Conservation (phyloP, 2,797 vertebrate species). For the Streptopelia turtur region DNA sequence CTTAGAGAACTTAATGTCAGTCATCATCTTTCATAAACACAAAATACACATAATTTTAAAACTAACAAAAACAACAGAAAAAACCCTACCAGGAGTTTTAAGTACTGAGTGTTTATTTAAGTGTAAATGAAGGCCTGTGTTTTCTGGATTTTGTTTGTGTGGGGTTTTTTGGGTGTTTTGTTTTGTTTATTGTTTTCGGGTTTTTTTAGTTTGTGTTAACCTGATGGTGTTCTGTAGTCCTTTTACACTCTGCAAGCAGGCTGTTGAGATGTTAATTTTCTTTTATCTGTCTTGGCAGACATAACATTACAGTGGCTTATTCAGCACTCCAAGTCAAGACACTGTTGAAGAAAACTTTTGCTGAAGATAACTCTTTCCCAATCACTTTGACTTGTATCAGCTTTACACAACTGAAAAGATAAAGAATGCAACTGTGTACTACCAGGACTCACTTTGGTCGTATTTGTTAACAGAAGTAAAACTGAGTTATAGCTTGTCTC, state of each 20-base stretch:
- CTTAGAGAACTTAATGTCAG: neutral
- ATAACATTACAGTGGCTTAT: slow-evolving; percentile 72
- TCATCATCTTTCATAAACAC: neutral
- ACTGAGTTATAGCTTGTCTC: slow-evolving; percentile 41
- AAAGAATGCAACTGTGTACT: slow-evolving; percentile 39
- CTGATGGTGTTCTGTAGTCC: neutral
- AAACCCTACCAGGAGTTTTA: neutral
- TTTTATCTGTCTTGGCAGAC: slow-evolving; percentile 59
- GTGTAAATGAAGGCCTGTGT: slow-evolving; percentile 17
- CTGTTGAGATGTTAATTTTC: slow-evolving; percentile 30
- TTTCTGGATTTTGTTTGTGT: neutral
- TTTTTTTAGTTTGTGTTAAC: neutral
- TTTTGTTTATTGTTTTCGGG: too few species aligned
- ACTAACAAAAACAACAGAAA: neutral
- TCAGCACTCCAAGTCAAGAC: slow-evolving; percentile 75
- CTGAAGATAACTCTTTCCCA: slow-evolving; percentile 41
- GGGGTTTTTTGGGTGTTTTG: neutral
- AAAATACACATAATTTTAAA: neutral
- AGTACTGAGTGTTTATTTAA: neutral
- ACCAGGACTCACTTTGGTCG: slow-evolving; percentile 58
- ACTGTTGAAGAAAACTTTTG: slow-evolving; percentile 51
- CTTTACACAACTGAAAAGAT: slow-evolving; percentile 42
- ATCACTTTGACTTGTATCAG: slow-evolving; percentile 38
- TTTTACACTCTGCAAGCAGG: neutral
- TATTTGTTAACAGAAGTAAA: slow-evolving; percentile 62